Percentiles rank a stretch among this genome's conserved stretches.
Conservation (phyloP, 2,888 invertebrate species). For the Limnephilus rhombicus region DNA sequence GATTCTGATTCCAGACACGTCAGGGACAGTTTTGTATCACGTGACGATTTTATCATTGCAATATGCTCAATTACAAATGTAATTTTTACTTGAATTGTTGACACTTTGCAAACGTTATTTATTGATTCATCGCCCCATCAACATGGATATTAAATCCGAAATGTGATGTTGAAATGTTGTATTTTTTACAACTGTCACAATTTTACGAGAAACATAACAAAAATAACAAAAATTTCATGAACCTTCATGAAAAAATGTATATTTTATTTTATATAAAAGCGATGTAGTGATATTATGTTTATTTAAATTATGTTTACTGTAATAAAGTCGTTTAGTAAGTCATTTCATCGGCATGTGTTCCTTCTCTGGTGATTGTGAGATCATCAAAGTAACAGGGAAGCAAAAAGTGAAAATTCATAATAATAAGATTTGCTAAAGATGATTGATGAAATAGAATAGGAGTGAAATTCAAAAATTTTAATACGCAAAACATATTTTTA, state of each 20-base stretch:
- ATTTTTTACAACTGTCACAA: neutral
- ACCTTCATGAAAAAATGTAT: neutral
- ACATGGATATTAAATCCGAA: neutral
- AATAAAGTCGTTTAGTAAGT: too few relatives aligned
- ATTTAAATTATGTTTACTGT: too few relatives aligned
- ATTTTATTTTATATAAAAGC: too few relatives aligned
- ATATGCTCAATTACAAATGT: neutral
- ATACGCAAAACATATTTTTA: neutral
- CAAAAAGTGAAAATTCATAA: too few relatives aligned
- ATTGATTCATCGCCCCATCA: neutral
- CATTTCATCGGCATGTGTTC: neutral
- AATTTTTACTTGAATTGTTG: neutral
- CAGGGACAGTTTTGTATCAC: neutral
- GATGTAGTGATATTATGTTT: too few relatives aligned
- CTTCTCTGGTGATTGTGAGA: neutral
- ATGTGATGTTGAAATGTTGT: neutral
- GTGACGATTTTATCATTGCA: neutral
- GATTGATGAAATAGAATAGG: too few relatives aligned
- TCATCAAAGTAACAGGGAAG: neutral
- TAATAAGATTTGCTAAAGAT: too few relatives aligned
- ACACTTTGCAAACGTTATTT: neutral
- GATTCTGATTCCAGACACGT: conserved; percentile 3
- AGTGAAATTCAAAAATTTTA: too few relatives aligned
- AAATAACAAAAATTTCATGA: neutral
- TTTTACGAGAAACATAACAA: neutral